Base-by-base conservation (phyloP, 2,888 invertebrate species). In the Steromphala cineraria region DNA sequence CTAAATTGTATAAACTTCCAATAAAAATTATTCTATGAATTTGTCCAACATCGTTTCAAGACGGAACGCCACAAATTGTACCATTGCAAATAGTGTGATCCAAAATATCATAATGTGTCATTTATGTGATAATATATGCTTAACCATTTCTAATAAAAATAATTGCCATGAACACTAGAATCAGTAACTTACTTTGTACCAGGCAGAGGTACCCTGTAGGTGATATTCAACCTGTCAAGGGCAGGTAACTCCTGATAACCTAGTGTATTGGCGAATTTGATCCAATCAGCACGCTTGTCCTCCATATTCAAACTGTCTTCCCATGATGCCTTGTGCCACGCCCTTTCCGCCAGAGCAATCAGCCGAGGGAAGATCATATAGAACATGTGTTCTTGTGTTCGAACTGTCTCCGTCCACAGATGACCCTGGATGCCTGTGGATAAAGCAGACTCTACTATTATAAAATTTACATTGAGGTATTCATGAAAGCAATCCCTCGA, bases 241-340 rank as follows among this genome's bases (percentile, higher is more conserved):
- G 85, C 78, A 3, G 80, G 67, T 15, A 91, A 75, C 74, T 91
- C 90, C 10, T 80, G 82, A 40, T 86, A 80, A 0, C 90, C 90
- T 19, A 91, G 28, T 1, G 83, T 83, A 62, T 86, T 84, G 19
- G 88, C 86, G 81, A 91, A 91, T 8, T 74, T 67, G 19, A 81
- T 75, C 89, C 90, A 90, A 31, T 55, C 31, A 10, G n/a, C 71
- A 21, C 53, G 19, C 10, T 55, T 71, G 10, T 24, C 40, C 10
- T 28, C 78, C 24, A 13, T 28, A 10, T 82, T 53, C 3, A 67
- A 21, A 1, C 83, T 79, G 17, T 79, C 79, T 78, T 92, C 92
- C 92, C 92, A 92, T 0, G 78, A 17, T 46, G 90, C 90, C 31
- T 86, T 84, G 78, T 92, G 91, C 92, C 92, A 92, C 2, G 88